Base-by-base conservation (phyloP, 30 jellyfish, hydroid and myxozoan species). In the Chrysaora quinquecirrha region DNA sequence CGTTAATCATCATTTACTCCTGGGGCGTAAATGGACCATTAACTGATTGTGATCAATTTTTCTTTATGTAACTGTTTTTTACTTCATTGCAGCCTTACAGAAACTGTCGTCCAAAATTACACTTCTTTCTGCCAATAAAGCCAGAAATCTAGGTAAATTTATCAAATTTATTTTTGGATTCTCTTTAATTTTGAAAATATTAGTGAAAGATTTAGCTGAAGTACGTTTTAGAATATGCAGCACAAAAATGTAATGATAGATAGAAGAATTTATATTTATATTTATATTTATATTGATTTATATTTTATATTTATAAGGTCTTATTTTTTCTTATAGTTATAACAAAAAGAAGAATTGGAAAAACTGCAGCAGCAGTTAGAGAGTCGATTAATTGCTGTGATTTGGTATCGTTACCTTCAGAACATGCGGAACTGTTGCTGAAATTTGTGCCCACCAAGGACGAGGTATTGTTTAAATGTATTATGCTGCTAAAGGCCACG, bases 361-460 rank as follows among this genome's bases (percentile, higher is more conserved):
- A 74, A n/a, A 43, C 85, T 14, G 81, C 86, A 20, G 79, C 88
- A 27, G 86, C 31, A 1, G 78, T 92, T 4, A 75, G 73, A 64
- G 85, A 56, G 0, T 96, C 97, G 0, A 85, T 92, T 11, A 82
- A 92, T 62, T 62, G 66, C 29, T 80, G 90, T 20, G 97, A 92
- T 69, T 38, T 92, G 1, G 98, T 82, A 18, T 73, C 87, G 0
- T 54, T 92, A 54, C 85, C 94, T 9, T 78, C 98, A 10, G 98
- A 92, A 67, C 91, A 91, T 78, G 96, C 98, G 0, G 98, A 92
- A 61, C 71, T 92, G 62, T 81, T 92, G 61, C 87, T 92, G 71
- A 92, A 92, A 58, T 80, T 92, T 30, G 58, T 84, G 11, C 98
- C 98, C n/a, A 85, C 98, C 9, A 67, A 86, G 49, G 98, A 92